A percentile compares a stretch with the other conserved stretches of the same genome.
Conservation (phyloP, 2,888 invertebrate species). For the Apoda limacodes region DNA sequence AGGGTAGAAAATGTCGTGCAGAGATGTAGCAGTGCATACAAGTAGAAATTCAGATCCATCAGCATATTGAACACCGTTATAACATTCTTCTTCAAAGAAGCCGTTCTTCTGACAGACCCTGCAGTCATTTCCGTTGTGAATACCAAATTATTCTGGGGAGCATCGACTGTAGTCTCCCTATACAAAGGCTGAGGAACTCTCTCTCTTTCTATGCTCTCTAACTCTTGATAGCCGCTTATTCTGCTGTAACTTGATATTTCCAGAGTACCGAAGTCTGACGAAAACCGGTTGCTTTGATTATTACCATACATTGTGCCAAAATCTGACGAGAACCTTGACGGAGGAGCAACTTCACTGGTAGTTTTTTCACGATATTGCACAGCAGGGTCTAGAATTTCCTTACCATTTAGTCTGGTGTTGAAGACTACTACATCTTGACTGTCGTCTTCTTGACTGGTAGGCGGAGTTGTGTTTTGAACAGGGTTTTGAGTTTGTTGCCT, state of each 20-base stretch:
- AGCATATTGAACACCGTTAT: conserved; percentile 54
- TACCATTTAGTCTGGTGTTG: conserved; percentile 45
- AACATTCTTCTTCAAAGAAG: conserved; percentile 52
- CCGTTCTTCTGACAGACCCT: conserved; percentile 53
- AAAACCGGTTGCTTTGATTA: conserved; percentile 31
- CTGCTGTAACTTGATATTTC: conserved; percentile 37
- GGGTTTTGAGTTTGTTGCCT: conserved; percentile 5
- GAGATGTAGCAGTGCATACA: conserved; percentile 63
- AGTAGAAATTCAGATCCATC: conserved; percentile 62
- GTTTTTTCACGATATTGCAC: conserved; percentile 37
- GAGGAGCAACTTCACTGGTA: conserved; percentile 18
- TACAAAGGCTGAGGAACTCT: conserved; percentile 65
- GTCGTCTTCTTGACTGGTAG: conserved; percentile 40
- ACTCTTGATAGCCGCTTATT: conserved; percentile 45
- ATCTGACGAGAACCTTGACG: conserved; percentile 43
- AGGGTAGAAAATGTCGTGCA: conserved; percentile 66
- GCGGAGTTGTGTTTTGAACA: conserved; percentile 16
- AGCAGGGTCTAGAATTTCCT: conserved; percentile 48
- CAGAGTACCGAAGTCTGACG: conserved; percentile 44
- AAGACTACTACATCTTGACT: conserved; percentile 49
- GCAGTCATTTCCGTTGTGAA: conserved; percentile 47
- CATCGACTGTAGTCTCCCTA: conserved; percentile 65
- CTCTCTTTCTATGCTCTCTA: conserved; percentile 49
- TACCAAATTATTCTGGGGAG: conserved; percentile 37
- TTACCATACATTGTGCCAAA: conserved; percentile 35